A percentile compares a stretch with the other conserved stretches of the same genome.
phyloP scores from a whole-genome alignment of 2,113 vertebrate genomes.

The Bettongia penicillata region DNA sequence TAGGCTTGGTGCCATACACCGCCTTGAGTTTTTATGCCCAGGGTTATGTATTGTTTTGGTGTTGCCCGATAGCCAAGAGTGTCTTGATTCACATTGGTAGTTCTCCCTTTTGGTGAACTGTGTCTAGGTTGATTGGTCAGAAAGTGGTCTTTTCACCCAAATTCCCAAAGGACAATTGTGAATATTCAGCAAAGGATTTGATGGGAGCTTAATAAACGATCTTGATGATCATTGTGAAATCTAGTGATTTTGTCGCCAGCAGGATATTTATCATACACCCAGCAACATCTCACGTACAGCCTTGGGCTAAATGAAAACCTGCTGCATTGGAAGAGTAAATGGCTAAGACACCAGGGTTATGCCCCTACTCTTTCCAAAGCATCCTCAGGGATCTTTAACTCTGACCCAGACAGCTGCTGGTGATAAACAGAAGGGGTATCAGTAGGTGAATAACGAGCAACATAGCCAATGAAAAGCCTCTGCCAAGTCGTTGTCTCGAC shows the following conservation, averaged over 20 bases:
- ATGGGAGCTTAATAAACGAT: neutral
- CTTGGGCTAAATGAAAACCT: neutral
- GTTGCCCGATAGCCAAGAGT: neutral
- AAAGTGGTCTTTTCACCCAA: slow-evolving; percentile 20
- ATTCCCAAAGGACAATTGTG: neutral
- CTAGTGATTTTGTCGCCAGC: neutral
- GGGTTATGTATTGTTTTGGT: neutral
- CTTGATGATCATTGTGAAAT: neutral
- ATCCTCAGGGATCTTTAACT: neutral
- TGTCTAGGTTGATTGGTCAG: neutral
- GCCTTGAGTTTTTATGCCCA: slow-evolving; percentile 2
- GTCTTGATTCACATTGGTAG: neutral
- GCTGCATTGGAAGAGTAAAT: neutral
- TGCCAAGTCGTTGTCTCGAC: neutral
- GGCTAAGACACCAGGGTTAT: neutral
- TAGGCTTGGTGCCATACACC: neutral
- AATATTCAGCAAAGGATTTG: neutral
- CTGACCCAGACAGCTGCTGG: neutral
- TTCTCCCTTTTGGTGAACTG: neutral
- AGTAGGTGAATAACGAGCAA: neutral
- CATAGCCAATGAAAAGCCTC: neutral
- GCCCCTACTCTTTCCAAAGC: neutral
- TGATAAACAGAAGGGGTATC: neutral
- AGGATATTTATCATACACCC: neutral
- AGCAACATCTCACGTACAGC: neutral